Evolutionary conservation across 2,888 invertebrate species (phyloP).

Genomic region (Ophion obscuratus): DNA sequence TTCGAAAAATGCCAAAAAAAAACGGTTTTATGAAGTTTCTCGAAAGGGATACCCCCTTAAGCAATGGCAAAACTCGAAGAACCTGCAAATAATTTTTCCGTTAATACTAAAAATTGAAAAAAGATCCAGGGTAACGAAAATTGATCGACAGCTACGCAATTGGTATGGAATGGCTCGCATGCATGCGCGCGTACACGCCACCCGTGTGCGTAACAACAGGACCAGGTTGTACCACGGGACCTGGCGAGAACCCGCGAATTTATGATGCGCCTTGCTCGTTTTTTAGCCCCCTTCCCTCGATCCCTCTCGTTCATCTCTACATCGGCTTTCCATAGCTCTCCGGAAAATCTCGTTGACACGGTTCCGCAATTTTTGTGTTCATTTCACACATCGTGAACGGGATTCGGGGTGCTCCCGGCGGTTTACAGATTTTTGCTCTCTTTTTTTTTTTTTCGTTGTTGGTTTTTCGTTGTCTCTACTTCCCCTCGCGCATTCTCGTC

Average conservation of each 20-base stretch:
- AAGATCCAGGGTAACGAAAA: neutral
- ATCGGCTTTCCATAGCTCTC: conserved; percentile 61
- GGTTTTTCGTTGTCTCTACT: neutral
- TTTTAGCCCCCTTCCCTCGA: conserved; percentile 2
- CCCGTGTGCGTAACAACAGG: neutral
- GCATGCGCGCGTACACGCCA: neutral
- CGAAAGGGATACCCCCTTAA: too few species aligned
- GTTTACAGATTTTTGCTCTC: conserved; percentile 46
- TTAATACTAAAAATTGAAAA: too few species aligned
- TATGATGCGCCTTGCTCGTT: conserved; percentile 1
- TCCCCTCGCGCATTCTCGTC: conserved; percentile 16
- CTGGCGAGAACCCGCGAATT: conserved; percentile 30
- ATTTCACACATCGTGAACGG: conserved; percentile 62
- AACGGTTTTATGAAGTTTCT: too few species aligned
- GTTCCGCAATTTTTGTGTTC: conserved; percentile 63
- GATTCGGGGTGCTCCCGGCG: conserved; percentile 43
- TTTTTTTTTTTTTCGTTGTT: neutral
- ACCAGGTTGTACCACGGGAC: conserved; percentile 21
- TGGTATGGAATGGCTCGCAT: neutral
- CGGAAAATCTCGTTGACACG: conserved; percentile 62
- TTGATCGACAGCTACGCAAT: neutral
- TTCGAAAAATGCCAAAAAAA: too few species aligned
- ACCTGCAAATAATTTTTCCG: too few species aligned
- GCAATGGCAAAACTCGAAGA: too few species aligned
- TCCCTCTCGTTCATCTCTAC: conserved; percentile 48